phyloP scores from a whole-genome alignment of 2,888 invertebrate species.

The Tetragonisca angustula region DNA sequence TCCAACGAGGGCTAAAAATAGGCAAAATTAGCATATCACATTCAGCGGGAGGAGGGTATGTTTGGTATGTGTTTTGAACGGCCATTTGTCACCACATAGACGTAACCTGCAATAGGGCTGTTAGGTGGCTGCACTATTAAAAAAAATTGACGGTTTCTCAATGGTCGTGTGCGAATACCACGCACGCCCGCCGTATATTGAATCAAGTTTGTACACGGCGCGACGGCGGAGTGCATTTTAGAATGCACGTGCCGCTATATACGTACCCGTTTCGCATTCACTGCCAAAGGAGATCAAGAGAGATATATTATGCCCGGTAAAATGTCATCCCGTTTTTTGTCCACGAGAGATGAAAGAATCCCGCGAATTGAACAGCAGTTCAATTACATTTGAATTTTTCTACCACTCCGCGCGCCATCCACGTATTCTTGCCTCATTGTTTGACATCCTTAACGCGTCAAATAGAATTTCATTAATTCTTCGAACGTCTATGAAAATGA shows the following conservation, averaged over 20 bases:
- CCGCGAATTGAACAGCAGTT: conserved; percentile 17
- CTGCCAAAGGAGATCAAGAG: conserved; percentile 48
- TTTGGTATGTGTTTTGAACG: not conserved
- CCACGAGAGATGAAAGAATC: conserved; percentile 35
- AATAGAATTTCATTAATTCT: not conserved
- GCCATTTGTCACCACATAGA: not conserved
- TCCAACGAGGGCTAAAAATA: not conserved
- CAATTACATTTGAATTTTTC: not conserved
- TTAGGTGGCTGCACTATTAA: conserved; percentile 7
- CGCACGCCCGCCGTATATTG: conserved; percentile 8
- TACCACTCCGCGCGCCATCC: too few relatives aligned
- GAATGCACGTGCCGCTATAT: conserved; percentile 15
- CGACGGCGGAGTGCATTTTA: conserved; percentile 10
- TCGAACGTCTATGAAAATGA: too few relatives aligned
- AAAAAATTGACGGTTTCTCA: conserved; percentile 34
- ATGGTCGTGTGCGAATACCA: conserved; percentile 27
- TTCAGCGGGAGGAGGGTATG: not conserved
- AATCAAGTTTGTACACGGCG: conserved; percentile 23
- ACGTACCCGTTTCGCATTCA: conserved; percentile 12
- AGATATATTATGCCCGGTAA: conserved; percentile 15
- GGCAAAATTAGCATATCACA: not conserved
- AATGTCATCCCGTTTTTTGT: conserved; percentile 58
- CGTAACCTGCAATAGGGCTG: not conserved
- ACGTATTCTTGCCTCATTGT: not conserved
- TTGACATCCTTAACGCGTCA: not conserved